phyloP scores from a whole-genome alignment of 2,797 vertebrate species.

The Acanthis flammea region DNA sequence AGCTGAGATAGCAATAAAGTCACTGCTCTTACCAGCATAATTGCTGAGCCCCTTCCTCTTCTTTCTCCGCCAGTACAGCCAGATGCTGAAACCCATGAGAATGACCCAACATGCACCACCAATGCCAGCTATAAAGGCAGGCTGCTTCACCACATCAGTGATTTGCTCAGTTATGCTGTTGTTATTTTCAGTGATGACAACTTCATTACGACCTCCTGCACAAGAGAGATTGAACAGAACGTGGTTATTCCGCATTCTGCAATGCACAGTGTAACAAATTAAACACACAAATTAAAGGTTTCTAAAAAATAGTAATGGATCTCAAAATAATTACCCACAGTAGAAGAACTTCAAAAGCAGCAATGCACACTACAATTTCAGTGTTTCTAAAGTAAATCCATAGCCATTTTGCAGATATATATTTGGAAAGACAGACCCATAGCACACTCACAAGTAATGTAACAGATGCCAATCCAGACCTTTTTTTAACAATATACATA shows the following conservation, averaged over 20 bases:
- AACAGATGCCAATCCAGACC: not conserved
- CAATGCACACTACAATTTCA: not conserved
- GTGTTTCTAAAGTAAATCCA: not conserved
- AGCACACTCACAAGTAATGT: not conserved
- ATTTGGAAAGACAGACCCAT: not conserved
- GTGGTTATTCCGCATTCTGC: not conserved
- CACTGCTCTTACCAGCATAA: constrained; percentile 90
- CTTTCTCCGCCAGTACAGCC: constrained; percentile 99
- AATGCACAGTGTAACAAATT: not conserved
- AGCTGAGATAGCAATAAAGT: constrained; percentile 21
- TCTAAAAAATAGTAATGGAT: not conserved
- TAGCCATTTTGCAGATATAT: not conserved
- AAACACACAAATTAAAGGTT: not conserved
- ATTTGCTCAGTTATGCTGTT: constrained; percentile 99
- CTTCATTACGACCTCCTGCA: constrained; percentile 91
- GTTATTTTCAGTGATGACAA: constrained; percentile 93
- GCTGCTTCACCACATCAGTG: constrained; percentile 98
- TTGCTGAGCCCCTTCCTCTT: constrained; percentile 99
- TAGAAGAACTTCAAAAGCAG: not conserved
- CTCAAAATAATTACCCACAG: not conserved
- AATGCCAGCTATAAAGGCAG: constrained; percentile 97
- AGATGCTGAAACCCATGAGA: constrained; percentile 99
- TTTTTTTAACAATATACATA: not conserved
- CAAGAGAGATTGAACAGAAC: not conserved
- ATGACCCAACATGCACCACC: constrained; percentile 99